A percentile compares a stretch with the other conserved stretches of the same genome.
Conservation (phyloP, 92 coral and sea anemone genomes). For the Parazoanthus darwini region DNA sequence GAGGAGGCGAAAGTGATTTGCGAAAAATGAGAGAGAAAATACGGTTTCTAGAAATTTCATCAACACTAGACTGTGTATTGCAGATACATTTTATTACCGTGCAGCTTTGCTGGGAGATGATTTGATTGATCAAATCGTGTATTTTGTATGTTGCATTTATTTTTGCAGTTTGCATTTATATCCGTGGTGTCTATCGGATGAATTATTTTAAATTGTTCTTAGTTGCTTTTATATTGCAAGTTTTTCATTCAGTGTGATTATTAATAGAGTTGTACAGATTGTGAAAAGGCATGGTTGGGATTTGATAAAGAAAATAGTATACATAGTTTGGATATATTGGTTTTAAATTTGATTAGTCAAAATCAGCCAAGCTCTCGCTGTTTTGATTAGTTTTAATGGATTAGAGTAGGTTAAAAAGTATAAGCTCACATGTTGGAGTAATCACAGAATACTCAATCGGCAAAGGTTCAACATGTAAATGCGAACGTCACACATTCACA, state of each 20-base stretch:
- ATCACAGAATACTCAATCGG: not conserved
- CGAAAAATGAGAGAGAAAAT: too few relatives aligned
- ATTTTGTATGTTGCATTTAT: too few relatives aligned
- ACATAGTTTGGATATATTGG: not conserved
- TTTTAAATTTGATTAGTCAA: not conserved
- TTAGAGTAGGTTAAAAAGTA: too few relatives aligned
- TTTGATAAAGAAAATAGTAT: not conserved
- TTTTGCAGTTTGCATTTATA: not conserved
- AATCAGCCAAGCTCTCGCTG: not conserved
- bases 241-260: not conserved
- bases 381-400: too few relatives aligned
- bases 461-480: not conserved
- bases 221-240: not conserved
- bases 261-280: conserved; percentile 1
- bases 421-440: too few relatives aligned
- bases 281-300: not conserved
- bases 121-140: too few relatives aligned
- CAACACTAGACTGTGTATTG: not conserved
- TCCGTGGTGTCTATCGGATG: not conserved
- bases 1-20: too few relatives aligned
- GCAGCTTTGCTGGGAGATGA: not conserved
- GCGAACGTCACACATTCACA: not conserved
- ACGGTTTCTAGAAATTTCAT: not conserved
- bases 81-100: not conserved
- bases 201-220: not conserved